These are phyloP conservation scores for Amblyraja radiata DNA, from an alignment of 2,797 vertebrate species.

Conservation along the genomic window DNA sequence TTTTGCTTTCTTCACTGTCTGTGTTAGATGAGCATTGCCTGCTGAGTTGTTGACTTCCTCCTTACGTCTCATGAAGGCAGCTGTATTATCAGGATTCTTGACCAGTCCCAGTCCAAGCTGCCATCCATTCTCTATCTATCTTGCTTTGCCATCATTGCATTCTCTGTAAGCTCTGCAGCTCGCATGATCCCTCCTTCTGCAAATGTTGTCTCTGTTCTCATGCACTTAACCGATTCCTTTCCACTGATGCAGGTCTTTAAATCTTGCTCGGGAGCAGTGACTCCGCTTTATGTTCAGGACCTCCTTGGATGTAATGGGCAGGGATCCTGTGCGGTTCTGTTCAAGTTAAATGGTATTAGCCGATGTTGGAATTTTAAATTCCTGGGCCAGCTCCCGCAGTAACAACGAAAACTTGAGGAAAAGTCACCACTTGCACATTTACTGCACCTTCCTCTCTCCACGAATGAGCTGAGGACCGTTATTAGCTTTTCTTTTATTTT, in stretches of 20 bases:
- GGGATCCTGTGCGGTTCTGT: background rate
- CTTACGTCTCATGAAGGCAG: background rate
- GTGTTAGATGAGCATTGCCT: background rate
- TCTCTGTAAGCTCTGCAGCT: background rate
- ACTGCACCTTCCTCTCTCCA: background rate
- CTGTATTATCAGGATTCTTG: background rate
- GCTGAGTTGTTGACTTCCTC: background rate
- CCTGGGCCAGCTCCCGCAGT: background rate
- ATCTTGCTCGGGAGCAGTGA: background rate
- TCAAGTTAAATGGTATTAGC: background rate
- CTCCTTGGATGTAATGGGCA: background rate
- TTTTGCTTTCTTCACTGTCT: background rate
- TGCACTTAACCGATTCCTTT: background rate
- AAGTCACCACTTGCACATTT: background rate
- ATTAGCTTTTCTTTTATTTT: background rate
- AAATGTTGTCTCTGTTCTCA: background rate
- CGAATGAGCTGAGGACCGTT: background rate
- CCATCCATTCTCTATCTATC: background rate
- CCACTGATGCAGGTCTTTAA: background rate
- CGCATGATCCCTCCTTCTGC: background rate
- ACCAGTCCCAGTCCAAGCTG: background rate
- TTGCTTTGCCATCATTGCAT: background rate
- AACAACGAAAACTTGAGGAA: background rate
- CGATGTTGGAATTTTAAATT: background rate
- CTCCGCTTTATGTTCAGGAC: background rate